Percentiles rank a stretch among this genome's conserved stretches.
phyloP scores from a whole-genome alignment of 2,113 vertebrate genomes.

The Alligator sinensis region DNA sequence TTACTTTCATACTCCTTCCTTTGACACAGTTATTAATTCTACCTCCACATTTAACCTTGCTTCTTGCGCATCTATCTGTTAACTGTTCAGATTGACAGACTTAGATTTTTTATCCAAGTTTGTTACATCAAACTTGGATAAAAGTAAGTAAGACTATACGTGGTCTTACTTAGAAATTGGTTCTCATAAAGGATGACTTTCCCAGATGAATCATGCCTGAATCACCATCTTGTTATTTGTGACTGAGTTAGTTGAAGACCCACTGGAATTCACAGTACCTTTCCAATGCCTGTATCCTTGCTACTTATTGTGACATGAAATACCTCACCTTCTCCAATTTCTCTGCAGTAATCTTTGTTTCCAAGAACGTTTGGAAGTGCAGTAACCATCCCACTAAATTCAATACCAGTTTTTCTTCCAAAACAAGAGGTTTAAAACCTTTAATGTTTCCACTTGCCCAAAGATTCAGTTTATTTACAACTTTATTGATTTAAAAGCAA shows the following conservation, averaged over 20 bases:
- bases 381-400: neutral
- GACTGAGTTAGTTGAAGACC: neutral
- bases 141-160: no score
- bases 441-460: neutral
- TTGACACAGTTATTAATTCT: neutral
- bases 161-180: neutral
- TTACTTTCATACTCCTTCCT: neutral
- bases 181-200: neutral
- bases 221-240: neutral
- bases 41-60: neutral
- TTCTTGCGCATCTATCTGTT: neutral
- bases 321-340: neutral
- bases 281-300: neutral
- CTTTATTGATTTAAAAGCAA: neutral
- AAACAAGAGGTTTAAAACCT: neutral
- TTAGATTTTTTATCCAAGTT: neutral
- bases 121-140: neutral
- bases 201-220: neutral
- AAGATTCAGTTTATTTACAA: neutral
- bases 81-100: neutral
- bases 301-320: fast-evolving
- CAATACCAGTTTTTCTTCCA: neutral
- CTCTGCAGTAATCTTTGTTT: neutral
- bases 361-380: neutral
- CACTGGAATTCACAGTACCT: neutral